Base-by-base conservation (phyloP, 2,888 invertebrate species). In the Cantharis lateralis region DNA sequence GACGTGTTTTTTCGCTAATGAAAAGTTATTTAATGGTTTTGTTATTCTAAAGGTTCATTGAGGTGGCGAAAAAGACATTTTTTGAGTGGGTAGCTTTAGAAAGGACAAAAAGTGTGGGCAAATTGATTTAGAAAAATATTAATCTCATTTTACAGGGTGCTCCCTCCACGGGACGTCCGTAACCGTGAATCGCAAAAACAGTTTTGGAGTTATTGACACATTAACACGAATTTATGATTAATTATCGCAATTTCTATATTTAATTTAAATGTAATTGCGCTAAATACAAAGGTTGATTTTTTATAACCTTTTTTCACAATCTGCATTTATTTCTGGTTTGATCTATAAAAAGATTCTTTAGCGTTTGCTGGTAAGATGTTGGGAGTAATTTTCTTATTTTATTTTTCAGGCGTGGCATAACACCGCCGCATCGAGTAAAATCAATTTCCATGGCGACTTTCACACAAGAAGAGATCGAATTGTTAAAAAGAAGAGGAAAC, bases 401-500 rank as follows among this genome's bases (percentile, higher is more conserved):
- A 84, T 82, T 70, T 93, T 93, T 71, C 91, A 99, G 98, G 88
- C 94, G 98, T 86, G 99, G 99, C 73, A 90, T 99, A 81, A 98
- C 98, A 85, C 98, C 99, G 79, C 99, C 99, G 82, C 98, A 99
- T 89, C 93, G 99, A 81, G 98, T 99, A 80, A 99, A 99, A 90
- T 98, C 98, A 72, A 98, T 99, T 85, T 98, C 98, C 61, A 98
- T 99, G 98, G 97, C 98, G 79, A 97, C 96, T 83, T 99, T 98
- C 89, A 96, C 96, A 77, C 93, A 94, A 83, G 98, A 98, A 84
- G 99, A 99, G 90, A 94, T 99, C 86, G 97, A 98, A 86, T 93
- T 96, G 86, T 91, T 99, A 82, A 95, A 94, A 89, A 90, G 92
- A 81, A 93, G 95, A 88, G 98, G 99, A 83, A 99, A 99, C 89